Evolutionary conservation across 1,140 invertebrate species (phyloP), one percentile per base, ranked within the genome.

Genomic region (Neodiprion pinetum): DNA sequence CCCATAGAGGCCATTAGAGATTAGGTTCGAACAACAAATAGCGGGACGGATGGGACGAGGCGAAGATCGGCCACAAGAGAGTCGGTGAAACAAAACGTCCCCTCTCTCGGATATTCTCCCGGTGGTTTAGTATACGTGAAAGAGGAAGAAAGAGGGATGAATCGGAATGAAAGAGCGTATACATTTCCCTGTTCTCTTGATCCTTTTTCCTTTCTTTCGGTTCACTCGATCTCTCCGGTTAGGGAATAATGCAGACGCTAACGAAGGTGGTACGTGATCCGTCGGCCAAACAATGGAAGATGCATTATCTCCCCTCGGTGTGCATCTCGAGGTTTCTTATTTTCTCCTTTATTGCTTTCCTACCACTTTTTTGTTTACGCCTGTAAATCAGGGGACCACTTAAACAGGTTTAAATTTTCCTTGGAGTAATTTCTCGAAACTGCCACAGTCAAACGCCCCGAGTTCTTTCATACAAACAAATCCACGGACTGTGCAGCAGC

Each of bases 11-110:
- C 53, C 53, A 61, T 61, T 61, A 61, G 53, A 61, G 53, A 61
- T 61, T 61, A 61, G 53, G 53, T 17, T 61, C 53, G 53, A 61
- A 61, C 53, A 61, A 61, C 53, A 61, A 61, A 61, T 17, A 40
- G 28, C 28, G 28, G 28, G 28, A 40, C 28, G 28, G 28, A 40
- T 40, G 28, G 8, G 53, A 7, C 11, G 3, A 17, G 9, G 53
- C 11, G n/a, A n/a, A 61, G 28, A 40, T 40, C 28, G 28, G 28
- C 28, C 28, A 0, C 28, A 40, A 4, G 53, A 61, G n/a, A 61
- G 53, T 12, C 2, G 53, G 53, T 61, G 53, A 61, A 61, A 61
- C 53, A 61, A 61, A 61, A 61, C 53, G 53, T 17, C 28, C 28
- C 28, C 28, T 40, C 28, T 40, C 53, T 40, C 28, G 28, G 28